phyloP scores from a whole-genome alignment of 2,797 vertebrate genomes.

The Helostoma temminkii region DNA sequence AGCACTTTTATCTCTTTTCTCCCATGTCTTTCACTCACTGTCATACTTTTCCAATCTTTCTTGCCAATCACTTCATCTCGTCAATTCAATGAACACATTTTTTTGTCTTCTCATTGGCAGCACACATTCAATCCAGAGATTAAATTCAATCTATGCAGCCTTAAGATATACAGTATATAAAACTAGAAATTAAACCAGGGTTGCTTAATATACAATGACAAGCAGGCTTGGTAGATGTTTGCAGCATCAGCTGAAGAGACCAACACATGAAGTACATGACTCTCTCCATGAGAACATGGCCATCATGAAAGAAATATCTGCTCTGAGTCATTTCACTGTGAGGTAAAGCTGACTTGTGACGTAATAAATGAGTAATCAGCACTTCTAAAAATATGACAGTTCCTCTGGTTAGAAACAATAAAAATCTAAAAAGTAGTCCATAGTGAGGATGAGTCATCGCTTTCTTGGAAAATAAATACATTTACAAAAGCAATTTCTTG shows the following conservation, averaged over 20 bases:
- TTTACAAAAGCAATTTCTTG: constrained; percentile 14
- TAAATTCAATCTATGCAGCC: constrained; percentile 23
- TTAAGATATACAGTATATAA: constrained; percentile 20
- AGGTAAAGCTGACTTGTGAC: constrained; percentile 43
- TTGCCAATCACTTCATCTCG: too few relatives aligned
- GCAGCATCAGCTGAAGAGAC: constrained; percentile 54
- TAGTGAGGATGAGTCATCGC: constrained; percentile 4
- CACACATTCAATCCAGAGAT: constrained; percentile 20
- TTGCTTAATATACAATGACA: constrained; percentile 13
- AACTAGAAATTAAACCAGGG: not conserved
- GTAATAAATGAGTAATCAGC: not conserved
- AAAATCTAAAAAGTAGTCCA: too few relatives aligned
- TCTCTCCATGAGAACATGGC: constrained; percentile 8
- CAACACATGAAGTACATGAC: not conserved
- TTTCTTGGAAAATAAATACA: constrained; percentile 12
- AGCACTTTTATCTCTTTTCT: too few relatives aligned
- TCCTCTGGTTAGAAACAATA: constrained; percentile 1
- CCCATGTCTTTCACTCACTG: constrained; percentile 81
- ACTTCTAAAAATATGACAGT: constrained; percentile 7
- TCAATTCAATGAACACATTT: constrained; percentile 36
- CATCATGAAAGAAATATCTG: constrained; percentile 43
- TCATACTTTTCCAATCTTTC: constrained; percentile 19
- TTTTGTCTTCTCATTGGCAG: constrained; percentile 20
- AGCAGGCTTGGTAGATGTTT: not conserved
- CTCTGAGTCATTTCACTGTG: constrained; percentile 47